These are phyloP conservation scores for Ophion ellenae DNA, from an alignment of 2,888 invertebrate species.

Conservation along the genomic window DNA sequence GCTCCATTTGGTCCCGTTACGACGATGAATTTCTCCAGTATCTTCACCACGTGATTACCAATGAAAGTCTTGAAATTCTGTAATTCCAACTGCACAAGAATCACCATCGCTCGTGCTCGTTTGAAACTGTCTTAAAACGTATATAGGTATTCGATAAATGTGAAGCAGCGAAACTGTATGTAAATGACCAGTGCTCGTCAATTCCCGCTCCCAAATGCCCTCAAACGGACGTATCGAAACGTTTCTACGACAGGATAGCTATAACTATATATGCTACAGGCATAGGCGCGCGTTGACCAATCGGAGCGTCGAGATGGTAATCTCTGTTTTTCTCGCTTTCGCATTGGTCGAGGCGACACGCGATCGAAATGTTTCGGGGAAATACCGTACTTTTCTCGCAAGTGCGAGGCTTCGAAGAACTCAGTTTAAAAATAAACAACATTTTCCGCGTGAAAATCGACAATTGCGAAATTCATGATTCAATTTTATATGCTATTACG, in stretches of 20 bases:
- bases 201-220: neutral
- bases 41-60: conserved; percentile 94
- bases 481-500: neutral
- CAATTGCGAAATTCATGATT: neutral
- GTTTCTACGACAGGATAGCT: neutral
- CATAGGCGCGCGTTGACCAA: neutral
- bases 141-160: neutral
- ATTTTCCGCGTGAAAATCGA: neutral
- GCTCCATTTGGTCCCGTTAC: conserved; percentile 99
- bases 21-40: conserved; percentile 96
- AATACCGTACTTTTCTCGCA: conserved; percentile 23
- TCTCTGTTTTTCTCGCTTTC: neutral
- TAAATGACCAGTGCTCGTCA: neutral
- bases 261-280: neutral
- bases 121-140: neutral
- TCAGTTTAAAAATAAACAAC: neutral
- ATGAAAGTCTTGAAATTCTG: conserved; percentile 99
- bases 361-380: conserved; percentile 5
- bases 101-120: conserved; percentile 83
- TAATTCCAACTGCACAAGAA: conserved; percentile 95
- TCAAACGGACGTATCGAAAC: neutral
- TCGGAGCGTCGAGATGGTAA: neutral
- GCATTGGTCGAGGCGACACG: conserved; percentile 7
- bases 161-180: neutral
- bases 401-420: neutral